A percentile compares a stretch with the other conserved stretches of the same genome.
Evolutionary conservation across 64 coral and sea anemone species (phyloP).

Genomic region (Stichodactyla mertensii): DNA sequence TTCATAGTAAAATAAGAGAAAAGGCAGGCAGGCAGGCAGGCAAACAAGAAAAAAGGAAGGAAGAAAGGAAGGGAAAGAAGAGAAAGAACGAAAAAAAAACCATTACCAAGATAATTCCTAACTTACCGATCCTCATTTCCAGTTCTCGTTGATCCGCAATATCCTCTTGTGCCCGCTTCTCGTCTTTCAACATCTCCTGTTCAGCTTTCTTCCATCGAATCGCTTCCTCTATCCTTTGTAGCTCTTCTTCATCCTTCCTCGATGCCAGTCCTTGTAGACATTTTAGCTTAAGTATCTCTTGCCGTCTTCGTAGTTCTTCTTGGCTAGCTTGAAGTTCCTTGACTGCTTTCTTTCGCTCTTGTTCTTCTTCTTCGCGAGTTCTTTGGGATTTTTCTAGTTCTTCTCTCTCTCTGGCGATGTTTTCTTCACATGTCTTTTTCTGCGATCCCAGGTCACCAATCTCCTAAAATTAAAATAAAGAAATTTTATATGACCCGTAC

Average conservation of each 20-base stretch:
- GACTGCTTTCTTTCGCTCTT: slow-evolving; percentile 6
- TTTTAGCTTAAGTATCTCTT: slow-evolving; percentile 21
- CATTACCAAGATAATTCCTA: no score
- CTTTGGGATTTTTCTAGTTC: slow-evolving; percentile 31
- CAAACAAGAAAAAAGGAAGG: no score
- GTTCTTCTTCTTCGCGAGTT: slow-evolving; percentile 35
- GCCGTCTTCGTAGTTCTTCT: slow-evolving; percentile 25
- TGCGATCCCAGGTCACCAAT: slow-evolving; percentile 18
- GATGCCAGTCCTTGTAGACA: slow-evolving; percentile 28
- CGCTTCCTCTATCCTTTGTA: slow-evolving; percentile 39
- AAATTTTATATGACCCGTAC: not conserved
- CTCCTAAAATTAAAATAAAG: slow-evolving; percentile 29
- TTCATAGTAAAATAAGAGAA: no score
- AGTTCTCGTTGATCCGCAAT: not conserved
- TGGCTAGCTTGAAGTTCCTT: slow-evolving; percentile 35
- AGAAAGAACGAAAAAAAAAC: no score
- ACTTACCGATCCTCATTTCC: slow-evolving; percentile 17
- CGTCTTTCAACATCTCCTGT: slow-evolving; percentile 38
- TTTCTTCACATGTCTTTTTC: slow-evolving; percentile 35
- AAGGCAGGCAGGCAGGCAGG: no score
- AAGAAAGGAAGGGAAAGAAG: no score
- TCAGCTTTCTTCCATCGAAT: slow-evolving; percentile 28
- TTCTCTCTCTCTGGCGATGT: slow-evolving; percentile 30
- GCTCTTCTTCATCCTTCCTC: slow-evolving; percentile 37
- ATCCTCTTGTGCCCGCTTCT: slow-evolving; percentile 19